Evolutionary conservation across 2,113 vertebrate species (phyloP), one percentile per base, ranked within the genome.

Genomic region (Cephalopholis sonnerati): DNA sequence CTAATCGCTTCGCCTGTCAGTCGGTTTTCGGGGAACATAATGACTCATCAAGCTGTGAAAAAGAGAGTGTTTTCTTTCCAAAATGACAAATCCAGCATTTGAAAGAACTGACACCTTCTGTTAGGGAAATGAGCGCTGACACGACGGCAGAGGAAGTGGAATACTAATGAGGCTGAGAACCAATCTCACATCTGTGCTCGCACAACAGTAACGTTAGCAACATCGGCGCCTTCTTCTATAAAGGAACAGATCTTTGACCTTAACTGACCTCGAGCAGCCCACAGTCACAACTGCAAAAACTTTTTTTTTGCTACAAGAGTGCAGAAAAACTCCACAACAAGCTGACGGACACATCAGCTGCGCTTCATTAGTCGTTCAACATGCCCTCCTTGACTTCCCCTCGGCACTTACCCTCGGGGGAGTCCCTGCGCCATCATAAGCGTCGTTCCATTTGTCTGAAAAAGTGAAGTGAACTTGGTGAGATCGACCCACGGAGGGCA

Each of bases 121-220:
- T 77, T 65, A 29, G 32, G 68, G 29, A 83, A 57, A 63, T 44
- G n/a, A 67, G 72, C 10, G 6, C 53, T 15, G 16, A 55, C 55
- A 41, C 24, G 1, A 7, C 20, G 20, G 27, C 22, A 3, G 66
- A 77, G 67, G 77, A 48, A 69, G 65, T 10, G 41, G 70, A 77
- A 85, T 66, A 67, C 59, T 66, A 27, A 81, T 76, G 77, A 76
- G 15, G 73, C 15, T 39, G 67, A 39, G 55, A 74, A 62, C 64
- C 57, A 10, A 54, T n/a, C 65, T 25, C 57, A 70, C 77, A 58
- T 70, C 77, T 76, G 46, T 16, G 64, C 53, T 54, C 24, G 16
- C 39, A 20, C 22, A 68, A 61, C 57, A 44, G 57, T 3, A 2
- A 0, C 55, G 18, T 62, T 55, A 69, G 18, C 65, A 50, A 2